phyloP scores from a whole-genome alignment of 2,113 vertebrate species.

The Rhabdomys dilectus region DNA sequence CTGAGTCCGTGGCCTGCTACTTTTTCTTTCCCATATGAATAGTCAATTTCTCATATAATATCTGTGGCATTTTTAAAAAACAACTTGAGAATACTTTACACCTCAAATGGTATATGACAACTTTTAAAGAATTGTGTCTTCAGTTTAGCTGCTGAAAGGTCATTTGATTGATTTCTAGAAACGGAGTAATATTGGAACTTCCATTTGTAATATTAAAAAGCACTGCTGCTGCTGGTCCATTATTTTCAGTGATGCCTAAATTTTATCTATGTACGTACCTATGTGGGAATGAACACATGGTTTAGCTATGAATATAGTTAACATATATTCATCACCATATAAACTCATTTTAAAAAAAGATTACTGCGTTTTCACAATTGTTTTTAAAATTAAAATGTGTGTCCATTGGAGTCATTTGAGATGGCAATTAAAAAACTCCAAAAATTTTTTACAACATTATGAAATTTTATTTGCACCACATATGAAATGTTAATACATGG shows the following conservation, averaged over 20 bases:
- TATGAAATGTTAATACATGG: not conserved
- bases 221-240: not conserved
- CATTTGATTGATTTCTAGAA: not conserved
- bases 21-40: not conserved
- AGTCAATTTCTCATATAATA: not conserved
- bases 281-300: not conserved
- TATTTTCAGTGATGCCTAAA: not conserved
- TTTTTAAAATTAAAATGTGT: not conserved
- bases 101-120: not conserved
- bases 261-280: too few relatives aligned
- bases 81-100: not conserved
- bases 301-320: not conserved
- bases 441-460: not conserved
- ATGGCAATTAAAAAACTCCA: not conserved
- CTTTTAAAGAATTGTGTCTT: not conserved
- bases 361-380: not conserved
- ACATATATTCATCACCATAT: too few relatives aligned
- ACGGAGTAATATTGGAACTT: accelerated
- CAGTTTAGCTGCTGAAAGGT: not conserved
- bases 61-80: not conserved
- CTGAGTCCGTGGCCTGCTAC: not conserved
- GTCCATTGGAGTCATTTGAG: not conserved
- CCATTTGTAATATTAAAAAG: not conserved
- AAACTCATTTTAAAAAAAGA: not conserved
- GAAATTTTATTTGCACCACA: not conserved